These are phyloP conservation scores for Meloidogyne chitwoodi DNA, from an alignment of 1,140 invertebrate genomes.

Conservation along the genomic window DNA sequence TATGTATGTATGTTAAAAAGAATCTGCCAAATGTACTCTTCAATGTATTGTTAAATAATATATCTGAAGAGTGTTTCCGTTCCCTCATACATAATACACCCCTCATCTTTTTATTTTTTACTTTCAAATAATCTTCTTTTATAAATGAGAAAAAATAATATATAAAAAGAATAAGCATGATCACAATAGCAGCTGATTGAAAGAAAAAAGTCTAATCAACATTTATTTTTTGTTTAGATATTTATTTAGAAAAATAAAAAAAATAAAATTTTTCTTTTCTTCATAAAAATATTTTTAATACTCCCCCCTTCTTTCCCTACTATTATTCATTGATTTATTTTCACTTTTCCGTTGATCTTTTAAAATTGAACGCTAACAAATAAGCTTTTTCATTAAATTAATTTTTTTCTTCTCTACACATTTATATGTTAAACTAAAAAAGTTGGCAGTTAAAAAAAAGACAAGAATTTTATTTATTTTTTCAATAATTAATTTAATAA, in stretches of 20 bases:
- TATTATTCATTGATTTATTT: background rate
- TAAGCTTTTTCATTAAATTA: background rate
- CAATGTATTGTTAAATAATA: background rate
- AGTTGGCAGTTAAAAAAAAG: background rate
- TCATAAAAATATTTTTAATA: background rate
- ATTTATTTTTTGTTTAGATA: background rate
- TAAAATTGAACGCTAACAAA: background rate
- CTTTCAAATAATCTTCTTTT: background rate
- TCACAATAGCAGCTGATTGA: background rate
- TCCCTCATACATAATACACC: background rate
- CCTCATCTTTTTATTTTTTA: background rate
- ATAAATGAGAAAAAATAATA: background rate
- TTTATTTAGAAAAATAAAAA: background rate
- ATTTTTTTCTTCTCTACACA: background rate
- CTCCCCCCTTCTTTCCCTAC: too few relatives aligned
- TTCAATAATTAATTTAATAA: background rate
- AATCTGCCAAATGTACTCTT: too few relatives aligned
- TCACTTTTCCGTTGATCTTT: background rate
- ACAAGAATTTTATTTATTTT: background rate
- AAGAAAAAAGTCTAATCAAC: background rate
- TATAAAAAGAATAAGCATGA: background rate
- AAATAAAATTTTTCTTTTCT: background rate
- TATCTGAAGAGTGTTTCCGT: background rate
- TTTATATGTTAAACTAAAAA: background rate
- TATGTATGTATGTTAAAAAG: too few relatives aligned